A percentile compares a stretch with the other conserved stretches of the same genome.
These are phyloP conservation scores for Picus viridis DNA, from an alignment of 2,797 vertebrate genomes.

Conservation along the genomic window DNA sequence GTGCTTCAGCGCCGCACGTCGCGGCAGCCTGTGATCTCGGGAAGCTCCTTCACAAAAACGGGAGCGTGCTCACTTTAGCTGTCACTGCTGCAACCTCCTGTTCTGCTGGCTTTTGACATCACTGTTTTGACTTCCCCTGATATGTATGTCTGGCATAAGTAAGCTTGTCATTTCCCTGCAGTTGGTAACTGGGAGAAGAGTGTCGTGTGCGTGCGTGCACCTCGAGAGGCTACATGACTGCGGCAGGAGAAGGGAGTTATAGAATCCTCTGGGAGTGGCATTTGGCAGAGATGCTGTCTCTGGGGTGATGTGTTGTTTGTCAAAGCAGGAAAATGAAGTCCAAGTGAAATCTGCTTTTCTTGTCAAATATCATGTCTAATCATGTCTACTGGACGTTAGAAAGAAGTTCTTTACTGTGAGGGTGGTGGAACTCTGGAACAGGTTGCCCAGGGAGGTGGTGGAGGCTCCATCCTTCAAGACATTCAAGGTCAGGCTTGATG, in stretches of 20 bases:
- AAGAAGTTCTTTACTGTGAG: too few relatives aligned
- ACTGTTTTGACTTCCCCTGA: not conserved
- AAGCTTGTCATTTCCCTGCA: not conserved
- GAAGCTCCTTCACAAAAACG: not conserved
- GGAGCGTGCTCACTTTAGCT: not conserved
- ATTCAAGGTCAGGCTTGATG: too few relatives aligned
- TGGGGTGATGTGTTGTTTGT: not conserved
- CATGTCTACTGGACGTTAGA: too few relatives aligned
- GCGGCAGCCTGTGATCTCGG: not conserved
- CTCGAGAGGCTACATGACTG: not conserved
- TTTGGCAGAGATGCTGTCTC: not conserved
- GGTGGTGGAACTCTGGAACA: too few relatives aligned
- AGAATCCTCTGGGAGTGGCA: not conserved
- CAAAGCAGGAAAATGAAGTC: not conserved
- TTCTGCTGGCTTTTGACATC: not conserved
- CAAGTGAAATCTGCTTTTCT: accelerated
- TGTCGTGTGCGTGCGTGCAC: accelerated
- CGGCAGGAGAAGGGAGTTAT: not conserved
- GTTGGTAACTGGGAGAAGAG: not conserved
- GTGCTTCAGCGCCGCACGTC: not conserved
- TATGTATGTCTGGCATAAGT: not conserved
- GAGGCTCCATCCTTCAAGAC: too few relatives aligned
- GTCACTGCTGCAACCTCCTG: not conserved
- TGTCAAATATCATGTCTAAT: not conserved
- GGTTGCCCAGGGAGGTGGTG: too few relatives aligned